Conservation (phyloP, 1,140 invertebrate genomes). For the Aphelinus certus region DNA sequence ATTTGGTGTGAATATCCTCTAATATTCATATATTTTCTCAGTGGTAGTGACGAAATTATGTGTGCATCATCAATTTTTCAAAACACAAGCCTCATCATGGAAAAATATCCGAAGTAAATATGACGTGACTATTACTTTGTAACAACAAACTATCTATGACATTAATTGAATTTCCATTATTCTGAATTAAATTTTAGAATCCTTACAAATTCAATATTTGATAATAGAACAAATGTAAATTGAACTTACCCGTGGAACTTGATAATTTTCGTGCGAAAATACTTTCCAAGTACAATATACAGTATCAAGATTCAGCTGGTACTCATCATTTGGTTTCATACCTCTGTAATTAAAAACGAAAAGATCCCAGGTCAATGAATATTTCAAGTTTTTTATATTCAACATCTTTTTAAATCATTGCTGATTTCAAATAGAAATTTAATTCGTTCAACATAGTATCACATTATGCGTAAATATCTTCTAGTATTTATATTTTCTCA, state of each 20-base stretch:
- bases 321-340: too few relatives aligned
- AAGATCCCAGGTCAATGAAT: neutral
- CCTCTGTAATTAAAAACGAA: too few relatives aligned
- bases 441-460: conserved; percentile 3
- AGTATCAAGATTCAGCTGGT: too few relatives aligned
- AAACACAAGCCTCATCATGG: conserved; percentile 52
- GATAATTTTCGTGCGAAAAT: too few relatives aligned
- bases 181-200: neutral
- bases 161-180: conserved; percentile 1
- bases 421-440: neutral
- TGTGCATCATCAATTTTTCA: conserved; percentile 44
- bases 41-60: conserved; percentile 60
- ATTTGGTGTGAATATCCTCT: neutral
- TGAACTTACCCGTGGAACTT: too few relatives aligned
- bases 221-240: too few relatives aligned
- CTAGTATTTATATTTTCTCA: conserved; percentile 38
- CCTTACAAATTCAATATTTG: neutral
- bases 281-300: too few relatives aligned
- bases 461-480: neutral
- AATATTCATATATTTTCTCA: conserved; percentile 38
- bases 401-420: neutral
- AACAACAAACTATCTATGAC: neutral
- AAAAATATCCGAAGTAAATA: conserved; percentile 24
- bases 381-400: conserved; percentile 21
- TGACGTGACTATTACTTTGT: neutral